Base-by-base conservation (phyloP, 2,113 vertebrate genomes). In the Procavia capensis region DNA sequence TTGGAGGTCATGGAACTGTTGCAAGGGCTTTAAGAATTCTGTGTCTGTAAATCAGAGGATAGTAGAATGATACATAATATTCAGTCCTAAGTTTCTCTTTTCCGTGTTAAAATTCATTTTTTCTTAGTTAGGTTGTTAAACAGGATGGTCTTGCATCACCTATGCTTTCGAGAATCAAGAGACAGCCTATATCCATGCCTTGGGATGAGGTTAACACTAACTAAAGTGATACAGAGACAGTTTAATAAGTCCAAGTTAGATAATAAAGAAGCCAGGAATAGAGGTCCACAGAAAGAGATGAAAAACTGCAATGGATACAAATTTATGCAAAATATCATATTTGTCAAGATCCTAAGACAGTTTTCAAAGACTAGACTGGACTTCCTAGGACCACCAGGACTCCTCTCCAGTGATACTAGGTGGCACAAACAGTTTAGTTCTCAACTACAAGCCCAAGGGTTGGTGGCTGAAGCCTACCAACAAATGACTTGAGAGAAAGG, bases 401-500 rank as follows among this genome's bases (percentile, higher is more conserved):
- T 74, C 9, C 36, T 41, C 1, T 43, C 14, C 4, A 3, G 5
- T n/a, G 5, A 20, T 2, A 4, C 66, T n/a, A 7, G 34, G 5
- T 68, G 31, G 6, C 31, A 36, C n/a, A 19, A n/a, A 29, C 16
- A 68, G 14, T 34, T n/a, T n/a, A 36, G 34, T 68, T 14, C 64
- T 68, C 66, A n/a, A 68, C 5, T 68, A 17, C 5, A n/a, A n/a
- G 66, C 16, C 22, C 34, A 36, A 70, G 36, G n/a, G n/a, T 36
- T 70, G 68, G n/a, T 20, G 5, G 22, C 20, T 36, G 7, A 31
- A 36, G 14, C 14, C 17, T 4, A n/a, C 13, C 29, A 5, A 34
- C 16, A 70, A 20, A 16, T 70, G 19, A 17, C n/a, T 36, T 22
- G 34, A 2, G 19, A 34, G 22, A 24, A 5, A 36, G 68, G 16